A percentile compares a stretch with the other conserved stretches of the same genome.
Evolutionary conservation across 2,888 invertebrate genomes (phyloP).

Genomic region (Caenorhabditis angaria): DNA sequence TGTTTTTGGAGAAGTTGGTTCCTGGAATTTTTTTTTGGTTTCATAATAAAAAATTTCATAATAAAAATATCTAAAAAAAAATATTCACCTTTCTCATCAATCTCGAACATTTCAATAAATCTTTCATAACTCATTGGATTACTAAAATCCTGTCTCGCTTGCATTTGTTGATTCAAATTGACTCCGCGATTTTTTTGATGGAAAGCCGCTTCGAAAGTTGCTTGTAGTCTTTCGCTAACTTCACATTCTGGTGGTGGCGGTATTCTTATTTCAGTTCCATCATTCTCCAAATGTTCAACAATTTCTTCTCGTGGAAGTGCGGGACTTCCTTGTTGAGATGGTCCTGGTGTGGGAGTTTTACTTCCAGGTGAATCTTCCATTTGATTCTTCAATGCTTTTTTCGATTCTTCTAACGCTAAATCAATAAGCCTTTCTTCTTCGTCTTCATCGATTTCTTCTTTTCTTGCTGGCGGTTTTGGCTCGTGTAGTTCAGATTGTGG

Average conservation of each 20-base stretch:
- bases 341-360: slow-evolving; percentile 16
- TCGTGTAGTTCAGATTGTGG: slow-evolving; percentile 21
- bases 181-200: slow-evolving; percentile 35
- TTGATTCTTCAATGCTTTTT: slow-evolving; percentile 11
- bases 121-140: slow-evolving; percentile 57
- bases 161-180: slow-evolving; percentile 44
- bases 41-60: slow-evolving; percentile 6
- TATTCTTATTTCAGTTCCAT: slow-evolving; percentile 19
- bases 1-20: slow-evolving; percentile 44
- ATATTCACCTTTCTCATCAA: slow-evolving; percentile 48
- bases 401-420: slow-evolving; percentile 33
- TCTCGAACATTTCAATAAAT: slow-evolving; percentile 51
- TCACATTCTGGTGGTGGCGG: slow-evolving; percentile 30
- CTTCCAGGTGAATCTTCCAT: slow-evolving; percentile 14
- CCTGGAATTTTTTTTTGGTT: too few species aligned
- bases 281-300: not conserved
- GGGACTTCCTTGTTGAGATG: slow-evolving; percentile 7
- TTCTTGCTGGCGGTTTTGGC: slow-evolving; percentile 42
- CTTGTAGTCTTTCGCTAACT: slow-evolving; percentile 15
- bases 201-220: slow-evolving; percentile 34
- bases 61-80: not conserved
- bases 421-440: slow-evolving; percentile 50
- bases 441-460: slow-evolving; percentile 37
- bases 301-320: slow-evolving; percentile 3
- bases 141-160: slow-evolving; percentile 39